These are phyloP conservation scores for Laterallus jamaicensis DNA, from an alignment of 2,113 vertebrate genomes.

Conservation along the genomic window DNA sequence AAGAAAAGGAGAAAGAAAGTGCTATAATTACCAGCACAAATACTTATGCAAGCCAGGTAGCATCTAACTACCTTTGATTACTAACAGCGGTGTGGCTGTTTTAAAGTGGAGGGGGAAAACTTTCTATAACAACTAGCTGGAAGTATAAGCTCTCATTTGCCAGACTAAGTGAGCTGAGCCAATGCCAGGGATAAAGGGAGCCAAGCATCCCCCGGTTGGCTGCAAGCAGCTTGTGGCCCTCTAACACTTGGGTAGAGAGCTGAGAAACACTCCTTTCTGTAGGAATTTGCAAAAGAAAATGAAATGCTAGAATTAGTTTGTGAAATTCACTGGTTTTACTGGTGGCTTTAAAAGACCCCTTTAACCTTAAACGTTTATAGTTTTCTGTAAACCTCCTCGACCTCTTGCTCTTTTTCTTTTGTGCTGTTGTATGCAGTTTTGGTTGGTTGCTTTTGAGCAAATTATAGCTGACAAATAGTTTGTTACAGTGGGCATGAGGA, in stretches of 20 bases:
- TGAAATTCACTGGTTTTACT: neutral
- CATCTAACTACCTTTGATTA: neutral
- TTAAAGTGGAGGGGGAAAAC: neutral
- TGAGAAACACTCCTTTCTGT: neutral
- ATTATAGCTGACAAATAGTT: neutral
- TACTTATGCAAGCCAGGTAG: neutral
- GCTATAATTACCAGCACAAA: neutral
- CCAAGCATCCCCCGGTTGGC: fast-evolving
- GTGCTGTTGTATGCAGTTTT: neutral
- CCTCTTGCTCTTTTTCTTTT: neutral
- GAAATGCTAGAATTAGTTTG: neutral
- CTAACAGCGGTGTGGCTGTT: neutral
- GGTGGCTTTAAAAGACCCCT: neutral
- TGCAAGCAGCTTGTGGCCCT: neutral
- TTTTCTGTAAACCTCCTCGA: neutral
- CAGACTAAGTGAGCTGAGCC: neutral
- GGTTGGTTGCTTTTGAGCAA: neutral
- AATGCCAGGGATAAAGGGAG: neutral
- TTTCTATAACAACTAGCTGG: neutral
- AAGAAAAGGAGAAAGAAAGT: neutral
- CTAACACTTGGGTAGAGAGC: neutral
- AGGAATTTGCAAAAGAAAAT: neutral
- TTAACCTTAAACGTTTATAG: neutral
- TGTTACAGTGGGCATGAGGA: neutral
- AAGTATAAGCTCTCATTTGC: neutral